phyloP scores from a whole-genome alignment of 23 tunicate species.

The Trididemnum nubilum region DNA sequence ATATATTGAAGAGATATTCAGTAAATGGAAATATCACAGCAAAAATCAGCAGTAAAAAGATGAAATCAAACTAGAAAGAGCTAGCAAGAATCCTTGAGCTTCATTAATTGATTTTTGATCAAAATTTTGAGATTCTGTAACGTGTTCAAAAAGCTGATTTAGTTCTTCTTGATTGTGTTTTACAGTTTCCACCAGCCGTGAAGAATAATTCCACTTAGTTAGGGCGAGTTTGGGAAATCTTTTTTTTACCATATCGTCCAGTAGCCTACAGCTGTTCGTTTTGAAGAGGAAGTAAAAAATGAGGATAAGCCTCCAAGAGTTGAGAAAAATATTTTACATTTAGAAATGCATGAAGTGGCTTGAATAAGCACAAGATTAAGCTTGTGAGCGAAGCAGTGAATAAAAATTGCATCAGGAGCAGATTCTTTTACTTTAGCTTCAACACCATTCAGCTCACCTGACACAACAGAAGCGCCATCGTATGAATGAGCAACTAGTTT shows the following conservation, averaged over 20 bases:
- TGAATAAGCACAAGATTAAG: constrained; percentile 4
- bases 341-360: background rate
- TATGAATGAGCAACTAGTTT: constrained; percentile 9
- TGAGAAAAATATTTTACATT: constrained; percentile 10
- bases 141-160: constrained; percentile 1
- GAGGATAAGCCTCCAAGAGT: constrained; percentile 5
- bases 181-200: constrained; percentile 8
- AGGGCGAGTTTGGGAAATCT: constrained; percentile 7
- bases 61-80: too few relatives aligned
- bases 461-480: constrained; percentile 23
- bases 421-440: constrained; percentile 19
- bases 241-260: constrained; percentile 4
- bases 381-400: constrained; percentile 24
- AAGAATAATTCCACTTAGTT: constrained; percentile 5
- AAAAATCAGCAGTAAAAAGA: too few relatives aligned
- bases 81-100: too few relatives aligned
- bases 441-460: constrained; percentile 18
- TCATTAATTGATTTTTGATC: too few relatives aligned
- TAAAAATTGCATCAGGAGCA: constrained; percentile 22
- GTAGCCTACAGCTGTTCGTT: background rate
- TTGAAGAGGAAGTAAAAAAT: constrained; percentile 9
- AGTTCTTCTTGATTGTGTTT: background rate
- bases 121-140: constrained; percentile 3
- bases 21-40: too few relatives aligned
- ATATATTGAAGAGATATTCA: too few relatives aligned